Conservation (phyloP, 2,888 invertebrate genomes). For the Labia minor region DNA sequence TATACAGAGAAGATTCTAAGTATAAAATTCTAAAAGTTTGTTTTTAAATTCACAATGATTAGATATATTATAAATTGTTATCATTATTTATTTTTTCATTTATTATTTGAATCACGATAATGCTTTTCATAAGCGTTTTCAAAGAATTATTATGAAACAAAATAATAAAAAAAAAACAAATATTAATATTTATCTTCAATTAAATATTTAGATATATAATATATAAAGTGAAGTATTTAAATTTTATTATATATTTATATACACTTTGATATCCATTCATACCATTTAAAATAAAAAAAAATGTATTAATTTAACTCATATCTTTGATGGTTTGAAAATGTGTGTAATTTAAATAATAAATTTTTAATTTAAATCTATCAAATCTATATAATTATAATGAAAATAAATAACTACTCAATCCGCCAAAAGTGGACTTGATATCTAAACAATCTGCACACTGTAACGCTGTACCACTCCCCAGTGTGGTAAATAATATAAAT, state of each 20-base stretch:
- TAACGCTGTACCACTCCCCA: too few relatives aligned
- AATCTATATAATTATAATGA: too few relatives aligned
- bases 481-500: too few relatives aligned
- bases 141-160: not conserved
- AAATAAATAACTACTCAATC: too few relatives aligned
- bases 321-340: too few relatives aligned
- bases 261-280: too few relatives aligned
- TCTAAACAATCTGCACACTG: too few relatives aligned
- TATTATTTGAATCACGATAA: constrained; percentile 3
- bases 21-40: not conserved
- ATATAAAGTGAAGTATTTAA: not conserved
- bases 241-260: not conserved
- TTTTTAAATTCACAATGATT: not conserved
- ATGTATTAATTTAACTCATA: too few relatives aligned
- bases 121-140: not conserved
- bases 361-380: too few relatives aligned
- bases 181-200: not conserved
- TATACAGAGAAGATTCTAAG: not conserved
- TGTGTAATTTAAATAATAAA: too few relatives aligned
- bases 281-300: too few relatives aligned
- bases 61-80: not conserved
- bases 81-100: not conserved
- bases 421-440: too few relatives aligned
- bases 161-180: not conserved
- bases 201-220: not conserved